Percentiles rank a stretch among this genome's conserved stretches.
Evolutionary conservation across 2,797 vertebrate genomes (phyloP).

Genomic region (Chrysocyon brachyurus): DNA sequence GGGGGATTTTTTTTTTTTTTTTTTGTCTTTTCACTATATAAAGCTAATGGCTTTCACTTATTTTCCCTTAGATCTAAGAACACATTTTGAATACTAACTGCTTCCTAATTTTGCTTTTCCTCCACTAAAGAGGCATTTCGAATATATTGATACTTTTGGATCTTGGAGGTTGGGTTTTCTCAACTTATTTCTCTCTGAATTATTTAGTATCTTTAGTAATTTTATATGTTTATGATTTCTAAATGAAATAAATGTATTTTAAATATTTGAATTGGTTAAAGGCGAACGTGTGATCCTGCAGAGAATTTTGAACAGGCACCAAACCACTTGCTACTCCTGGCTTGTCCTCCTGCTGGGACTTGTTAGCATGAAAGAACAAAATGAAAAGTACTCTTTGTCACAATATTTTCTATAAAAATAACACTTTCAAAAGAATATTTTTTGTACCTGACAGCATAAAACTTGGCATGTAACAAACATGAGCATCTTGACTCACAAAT

Average conservation of each 20-base stretch:
- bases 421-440: conserved; percentile 29
- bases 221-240: not conserved
- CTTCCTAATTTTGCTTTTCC: not conserved
- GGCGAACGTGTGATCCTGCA: not conserved
- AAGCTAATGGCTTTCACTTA: conserved; percentile 1
- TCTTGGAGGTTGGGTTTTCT: conserved; percentile 17
- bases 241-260: not conserved
- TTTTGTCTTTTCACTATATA: not conserved
- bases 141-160: not conserved
- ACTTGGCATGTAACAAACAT: not conserved
- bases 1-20: not conserved
- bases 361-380: conserved; percentile 36
- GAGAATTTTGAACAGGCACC: not conserved
- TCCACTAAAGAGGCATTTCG: not conserved
- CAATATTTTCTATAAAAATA: conserved; percentile 45
- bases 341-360: not conserved
- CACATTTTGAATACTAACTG: not conserved
- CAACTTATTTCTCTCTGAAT: not conserved
- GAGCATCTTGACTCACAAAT: not conserved
- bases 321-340: not conserved
- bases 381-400: conserved; percentile 1
- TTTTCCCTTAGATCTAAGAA: not conserved
- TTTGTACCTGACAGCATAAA: conserved; percentile 31
- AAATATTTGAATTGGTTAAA: not conserved
- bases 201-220: not conserved